Conservation (phyloP, 1,140 invertebrate genomes). For the Drosophila albomicans region DNA sequence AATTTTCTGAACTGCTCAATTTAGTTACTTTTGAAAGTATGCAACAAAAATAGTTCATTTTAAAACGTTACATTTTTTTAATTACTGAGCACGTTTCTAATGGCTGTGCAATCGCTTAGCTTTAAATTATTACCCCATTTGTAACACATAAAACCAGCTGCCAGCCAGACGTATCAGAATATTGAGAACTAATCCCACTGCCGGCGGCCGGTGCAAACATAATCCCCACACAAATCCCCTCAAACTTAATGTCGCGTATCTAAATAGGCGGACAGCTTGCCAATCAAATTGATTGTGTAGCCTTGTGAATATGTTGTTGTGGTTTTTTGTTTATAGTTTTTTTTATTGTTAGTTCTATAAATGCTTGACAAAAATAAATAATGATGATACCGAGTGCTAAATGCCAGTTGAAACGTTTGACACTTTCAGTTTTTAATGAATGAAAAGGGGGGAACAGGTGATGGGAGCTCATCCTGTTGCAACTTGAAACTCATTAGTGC, state of each 20-base stretch:
- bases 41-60: not conserved
- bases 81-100: not conserved
- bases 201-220: constrained; percentile 26
- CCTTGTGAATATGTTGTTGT: constrained; percentile 22
- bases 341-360: not conserved
- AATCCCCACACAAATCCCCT: constrained; percentile 58
- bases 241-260: constrained; percentile 52
- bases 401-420: constrained; percentile 3
- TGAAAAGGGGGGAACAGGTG: not conserved
- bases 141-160: not conserved
- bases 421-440: constrained; percentile 3
- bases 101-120: not conserved
- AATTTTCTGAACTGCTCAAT: too few relatives aligned
- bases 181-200: constrained; percentile 46
- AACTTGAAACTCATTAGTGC: constrained; percentile 56
- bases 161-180: constrained; percentile 14
- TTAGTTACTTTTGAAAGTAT: constrained; percentile 7
- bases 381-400: constrained; percentile 29
- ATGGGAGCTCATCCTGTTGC: constrained; percentile 50
- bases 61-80: not conserved
- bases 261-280: constrained; percentile 72
- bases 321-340: constrained; percentile 12
- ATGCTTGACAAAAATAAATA: constrained; percentile 27
- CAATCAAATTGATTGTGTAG: constrained; percentile 74
- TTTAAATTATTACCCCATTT: not conserved